Conservation (phyloP, 2,113 vertebrate genomes). For the Platichthys stellatus region DNA sequence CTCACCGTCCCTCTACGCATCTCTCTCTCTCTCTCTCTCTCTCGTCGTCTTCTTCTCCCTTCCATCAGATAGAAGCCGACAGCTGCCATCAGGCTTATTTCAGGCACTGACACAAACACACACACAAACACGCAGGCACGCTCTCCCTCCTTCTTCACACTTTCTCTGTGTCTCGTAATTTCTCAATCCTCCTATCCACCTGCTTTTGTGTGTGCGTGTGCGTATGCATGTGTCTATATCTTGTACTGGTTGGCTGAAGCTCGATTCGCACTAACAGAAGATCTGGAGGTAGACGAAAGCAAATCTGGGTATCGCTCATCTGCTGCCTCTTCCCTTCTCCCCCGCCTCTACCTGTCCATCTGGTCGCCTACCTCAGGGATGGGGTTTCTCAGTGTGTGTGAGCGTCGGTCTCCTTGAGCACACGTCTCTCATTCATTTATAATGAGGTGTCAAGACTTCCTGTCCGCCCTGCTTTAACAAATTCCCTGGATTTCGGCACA, state of each 20-base stretch:
- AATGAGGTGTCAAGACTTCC: slow-evolving; percentile 69
- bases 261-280: slow-evolving; percentile 15
- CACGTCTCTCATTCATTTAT: slow-evolving; percentile 71
- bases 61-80: slow-evolving; percentile 66
- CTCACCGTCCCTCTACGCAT: not conserved
- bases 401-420: slow-evolving; percentile 43
- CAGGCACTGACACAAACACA: slow-evolving; percentile 43
- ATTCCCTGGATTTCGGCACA: slow-evolving; percentile 44
- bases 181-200: slow-evolving; percentile 51
- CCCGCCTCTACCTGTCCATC: slow-evolving; percentile 65
- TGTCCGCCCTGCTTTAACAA: slow-evolving; percentile 38
- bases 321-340: slow-evolving; percentile 1
- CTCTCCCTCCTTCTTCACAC: slow-evolving; percentile 35
- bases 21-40: not conserved
- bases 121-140: not conserved
- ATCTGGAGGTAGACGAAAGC: slow-evolving; percentile 64
- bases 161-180: slow-evolving; percentile 30
- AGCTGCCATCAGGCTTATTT: slow-evolving; percentile 76
- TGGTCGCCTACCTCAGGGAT: slow-evolving; percentile 41
- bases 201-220: slow-evolving; percentile 10
- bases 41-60: slow-evolving; percentile 14
- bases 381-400: slow-evolving; percentile 33
- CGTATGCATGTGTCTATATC: slow-evolving; percentile 16
- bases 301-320: slow-evolving; percentile 41
- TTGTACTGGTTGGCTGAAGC: slow-evolving; percentile 54